Percentiles rank a stretch among this genome's conserved stretches.
Conservation (phyloP, 2,797 vertebrate genomes). For the Cryptoblepharus egeriae region DNA sequence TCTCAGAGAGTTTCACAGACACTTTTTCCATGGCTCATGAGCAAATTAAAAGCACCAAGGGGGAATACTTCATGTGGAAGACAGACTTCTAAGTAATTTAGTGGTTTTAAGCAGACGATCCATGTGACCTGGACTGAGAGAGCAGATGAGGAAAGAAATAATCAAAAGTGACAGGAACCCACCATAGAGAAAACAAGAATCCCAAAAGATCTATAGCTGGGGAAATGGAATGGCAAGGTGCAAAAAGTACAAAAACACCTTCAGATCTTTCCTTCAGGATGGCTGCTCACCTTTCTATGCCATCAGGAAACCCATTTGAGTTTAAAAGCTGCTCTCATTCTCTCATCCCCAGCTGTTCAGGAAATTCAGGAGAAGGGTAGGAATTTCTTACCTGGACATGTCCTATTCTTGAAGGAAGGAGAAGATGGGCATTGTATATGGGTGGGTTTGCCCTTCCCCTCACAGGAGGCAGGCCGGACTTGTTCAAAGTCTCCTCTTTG, state of each 20-base stretch:
- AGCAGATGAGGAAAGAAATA: neutral
- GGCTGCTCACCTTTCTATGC: neutral
- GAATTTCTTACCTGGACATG: no score
- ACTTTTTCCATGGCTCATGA: neutral
- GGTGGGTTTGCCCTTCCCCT: no score
- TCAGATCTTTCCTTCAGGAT: neutral
- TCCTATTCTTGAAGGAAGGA: no score
- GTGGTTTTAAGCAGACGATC: neutral
- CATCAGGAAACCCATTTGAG: neutral
- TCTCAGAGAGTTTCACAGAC: neutral
- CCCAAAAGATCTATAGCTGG: neutral
- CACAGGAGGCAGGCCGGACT: no score
- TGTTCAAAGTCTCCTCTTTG: no score
- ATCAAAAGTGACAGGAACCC: constrained; percentile 1
- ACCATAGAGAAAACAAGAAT: neutral
- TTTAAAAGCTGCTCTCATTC: neutral
- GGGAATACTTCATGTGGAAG: constrained; percentile 9
- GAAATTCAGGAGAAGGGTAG: neutral
- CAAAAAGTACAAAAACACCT: neutral
- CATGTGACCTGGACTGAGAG: neutral
- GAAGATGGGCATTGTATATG: no score
- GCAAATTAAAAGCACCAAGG: constrained; percentile 22
- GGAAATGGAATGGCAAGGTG: neutral
- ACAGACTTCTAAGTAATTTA: neutral
- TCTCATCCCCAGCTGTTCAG: neutral